Evolutionary conservation across 2,797 vertebrate genomes (phyloP).

Genomic region (Liparis tanakae): DNA sequence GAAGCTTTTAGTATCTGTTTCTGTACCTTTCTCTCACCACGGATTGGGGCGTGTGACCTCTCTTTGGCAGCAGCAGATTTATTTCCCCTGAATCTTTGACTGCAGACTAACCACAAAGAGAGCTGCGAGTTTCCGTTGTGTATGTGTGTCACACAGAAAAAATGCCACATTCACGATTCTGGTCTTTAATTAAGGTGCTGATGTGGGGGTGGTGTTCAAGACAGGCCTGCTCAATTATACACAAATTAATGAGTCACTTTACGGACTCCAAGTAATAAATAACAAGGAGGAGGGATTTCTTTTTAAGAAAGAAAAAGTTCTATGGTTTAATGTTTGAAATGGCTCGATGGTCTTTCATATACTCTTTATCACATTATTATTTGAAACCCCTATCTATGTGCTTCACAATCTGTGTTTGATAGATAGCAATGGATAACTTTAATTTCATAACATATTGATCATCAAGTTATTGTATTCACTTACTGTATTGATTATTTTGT

Average conservation of each 20-base stretch:
- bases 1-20: conserved; percentile 66
- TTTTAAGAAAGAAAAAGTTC: not conserved
- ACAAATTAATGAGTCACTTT: conserved; percentile 49
- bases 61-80: conserved; percentile 61
- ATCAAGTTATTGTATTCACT: not conserved
- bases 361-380: conserved; percentile 7
- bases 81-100: conserved; percentile 54
- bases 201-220: conserved; percentile 42
- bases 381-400: conserved; percentile 5
- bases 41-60: conserved; percentile 62
- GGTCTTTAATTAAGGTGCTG: conserved; percentile 47
- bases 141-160: conserved; percentile 61
- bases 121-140: conserved; percentile 36
- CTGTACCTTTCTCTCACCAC: conserved; percentile 72
- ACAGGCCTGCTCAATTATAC: conserved; percentile 28
- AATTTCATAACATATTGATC: conserved; percentile 4
- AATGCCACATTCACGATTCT: conserved; percentile 55
- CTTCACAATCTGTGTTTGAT: conserved; percentile 27
- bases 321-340: conserved; percentile 8
- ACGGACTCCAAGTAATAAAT: not conserved
- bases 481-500: conserved; percentile 2
- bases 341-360: not conserved
- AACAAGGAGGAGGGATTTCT: not conserved
- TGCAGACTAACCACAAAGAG: conserved; percentile 59
- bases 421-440: conserved; percentile 9